Conservation (phyloP, 2,113 vertebrate species). For the Dipodomys spectabilis region DNA sequence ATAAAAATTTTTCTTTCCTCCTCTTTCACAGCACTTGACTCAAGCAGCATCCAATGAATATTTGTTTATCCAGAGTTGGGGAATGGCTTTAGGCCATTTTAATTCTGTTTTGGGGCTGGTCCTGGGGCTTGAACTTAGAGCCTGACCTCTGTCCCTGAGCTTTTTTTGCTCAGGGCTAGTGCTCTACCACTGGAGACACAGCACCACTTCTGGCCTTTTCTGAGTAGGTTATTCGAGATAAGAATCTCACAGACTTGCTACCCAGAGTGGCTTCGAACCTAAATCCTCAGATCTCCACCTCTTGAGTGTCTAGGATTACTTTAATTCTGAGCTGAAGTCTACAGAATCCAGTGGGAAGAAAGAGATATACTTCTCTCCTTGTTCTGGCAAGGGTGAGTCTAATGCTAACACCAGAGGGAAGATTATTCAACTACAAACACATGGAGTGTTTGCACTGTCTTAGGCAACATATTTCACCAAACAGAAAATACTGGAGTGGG, state of each 20-base stretch:
- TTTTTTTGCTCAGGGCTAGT: too few relatives aligned
- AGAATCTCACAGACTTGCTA: too few relatives aligned
- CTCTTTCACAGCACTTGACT: background rate
- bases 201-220: too few relatives aligned
- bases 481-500: background rate
- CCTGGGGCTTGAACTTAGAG: too few relatives aligned
- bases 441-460: background rate
- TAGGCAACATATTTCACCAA: background rate
- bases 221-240: too few relatives aligned
- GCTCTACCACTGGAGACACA: too few relatives aligned
- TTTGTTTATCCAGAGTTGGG: background rate
- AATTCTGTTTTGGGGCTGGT: too few relatives aligned
- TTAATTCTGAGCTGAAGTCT: background rate
- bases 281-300: too few relatives aligned
- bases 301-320: background rate
- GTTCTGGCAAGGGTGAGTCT: background rate
- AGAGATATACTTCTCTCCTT: conserved; percentile 6
- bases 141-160: too few relatives aligned
- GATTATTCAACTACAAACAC: background rate
- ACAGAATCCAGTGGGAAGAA: background rate
- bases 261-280: too few relatives aligned
- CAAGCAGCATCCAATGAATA: background rate
- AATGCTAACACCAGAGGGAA: background rate
- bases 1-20: background rate
- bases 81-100: background rate